Evolutionary conservation across 2,113 vertebrate species (phyloP).

Genomic region (Indicator indicator): DNA sequence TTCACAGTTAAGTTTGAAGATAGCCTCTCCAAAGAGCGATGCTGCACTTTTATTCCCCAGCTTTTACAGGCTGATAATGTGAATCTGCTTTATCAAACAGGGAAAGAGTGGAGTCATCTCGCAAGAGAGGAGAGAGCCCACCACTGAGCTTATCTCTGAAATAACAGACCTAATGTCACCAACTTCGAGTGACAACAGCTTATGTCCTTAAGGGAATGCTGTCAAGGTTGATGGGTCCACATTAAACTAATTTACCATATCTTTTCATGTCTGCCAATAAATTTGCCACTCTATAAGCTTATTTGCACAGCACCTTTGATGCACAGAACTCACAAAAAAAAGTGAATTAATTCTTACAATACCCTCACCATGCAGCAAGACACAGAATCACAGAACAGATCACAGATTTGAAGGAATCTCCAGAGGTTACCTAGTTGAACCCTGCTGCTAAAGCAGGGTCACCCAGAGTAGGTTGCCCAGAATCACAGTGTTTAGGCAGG

Average conservation of each 20-base stretch:
- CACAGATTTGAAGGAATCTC: too few relatives aligned
- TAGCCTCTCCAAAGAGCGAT: background rate
- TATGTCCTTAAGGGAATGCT: background rate
- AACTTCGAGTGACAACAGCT: background rate
- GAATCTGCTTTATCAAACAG: background rate
- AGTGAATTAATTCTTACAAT: background rate
- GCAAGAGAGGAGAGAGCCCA: background rate
- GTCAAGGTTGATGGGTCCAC: background rate
- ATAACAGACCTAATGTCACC: background rate
- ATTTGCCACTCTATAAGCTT: background rate
- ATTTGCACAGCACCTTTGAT: background rate
- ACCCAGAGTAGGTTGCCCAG: too few relatives aligned
- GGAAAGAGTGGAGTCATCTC: background rate
- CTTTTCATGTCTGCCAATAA: background rate
- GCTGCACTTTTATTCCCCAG: background rate
- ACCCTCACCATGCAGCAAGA: background rate
- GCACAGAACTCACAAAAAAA: background rate
- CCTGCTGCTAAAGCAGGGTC: too few relatives aligned
- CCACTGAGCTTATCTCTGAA: background rate
- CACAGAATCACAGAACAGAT: too few relatives aligned
- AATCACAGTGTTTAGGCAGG: too few relatives aligned
- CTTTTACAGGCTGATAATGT: background rate
- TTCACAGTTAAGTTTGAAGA: background rate
- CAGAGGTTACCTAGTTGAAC: too few relatives aligned
- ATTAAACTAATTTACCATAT: background rate